phyloP scores from a whole-genome alignment of 2,113 vertebrate genomes.

The Sebastes schlegelii region DNA sequence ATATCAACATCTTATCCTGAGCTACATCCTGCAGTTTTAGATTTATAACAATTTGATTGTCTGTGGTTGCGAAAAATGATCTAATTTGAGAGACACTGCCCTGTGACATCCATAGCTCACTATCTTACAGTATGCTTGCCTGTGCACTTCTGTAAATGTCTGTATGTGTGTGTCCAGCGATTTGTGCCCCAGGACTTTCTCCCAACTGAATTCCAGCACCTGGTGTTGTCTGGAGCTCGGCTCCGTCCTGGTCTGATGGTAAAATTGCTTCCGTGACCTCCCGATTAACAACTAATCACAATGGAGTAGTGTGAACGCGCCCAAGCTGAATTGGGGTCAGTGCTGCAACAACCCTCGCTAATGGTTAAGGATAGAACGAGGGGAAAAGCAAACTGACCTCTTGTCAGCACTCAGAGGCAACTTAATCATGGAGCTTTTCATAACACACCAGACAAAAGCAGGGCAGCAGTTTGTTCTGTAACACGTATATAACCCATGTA shows the following conservation, averaged over 20 bases:
- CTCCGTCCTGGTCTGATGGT: constrained; percentile 79
- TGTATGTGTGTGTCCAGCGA: constrained; percentile 73
- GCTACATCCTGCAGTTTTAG: constrained; percentile 5
- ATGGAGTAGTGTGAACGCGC: constrained; percentile 52
- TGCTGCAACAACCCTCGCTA: constrained; percentile 47
- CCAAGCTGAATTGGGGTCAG: constrained; percentile 48
- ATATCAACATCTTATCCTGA: neutral
- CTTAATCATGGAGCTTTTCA: constrained; percentile 57
- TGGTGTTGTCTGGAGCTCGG: constrained; percentile 78
- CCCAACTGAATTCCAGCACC: constrained; percentile 81
- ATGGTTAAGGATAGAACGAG: constrained; percentile 30
- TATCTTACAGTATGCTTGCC: constrained; percentile 22
- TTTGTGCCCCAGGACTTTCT: constrained; percentile 79
- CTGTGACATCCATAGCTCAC: constrained; percentile 30
- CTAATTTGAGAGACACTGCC: neutral
- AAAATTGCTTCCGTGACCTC: constrained; percentile 71
- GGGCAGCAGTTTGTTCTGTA: constrained; percentile 68
- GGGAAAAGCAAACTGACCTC: constrained; percentile 57
- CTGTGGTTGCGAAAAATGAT: neutral
- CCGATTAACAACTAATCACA: constrained; percentile 77
- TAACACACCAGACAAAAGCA: constrained; percentile 60
- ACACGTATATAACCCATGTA: constrained; percentile 75
- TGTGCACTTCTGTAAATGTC: constrained; percentile 66
- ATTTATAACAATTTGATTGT: neutral
- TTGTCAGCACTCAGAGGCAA: constrained; percentile 44